Conservation (phyloP, 2,888 invertebrate genomes). For the Tethea ocularis region DNA sequence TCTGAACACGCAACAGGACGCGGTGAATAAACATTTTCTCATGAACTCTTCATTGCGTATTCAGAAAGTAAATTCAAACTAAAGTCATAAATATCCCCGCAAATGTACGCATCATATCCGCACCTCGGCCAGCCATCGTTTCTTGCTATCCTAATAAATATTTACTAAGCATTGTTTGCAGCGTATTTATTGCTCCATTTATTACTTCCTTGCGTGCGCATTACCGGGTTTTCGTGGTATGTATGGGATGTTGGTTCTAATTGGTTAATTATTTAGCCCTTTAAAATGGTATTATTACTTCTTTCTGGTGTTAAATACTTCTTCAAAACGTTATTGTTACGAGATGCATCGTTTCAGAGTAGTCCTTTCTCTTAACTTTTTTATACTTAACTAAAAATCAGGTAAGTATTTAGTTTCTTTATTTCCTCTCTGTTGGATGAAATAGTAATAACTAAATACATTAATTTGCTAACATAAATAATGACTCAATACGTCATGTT, state of each 20-base stretch:
- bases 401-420: too few species aligned
- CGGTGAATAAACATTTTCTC: conserved; percentile 1
- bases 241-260: neutral
- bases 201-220: conserved; percentile 4
- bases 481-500: too few species aligned
- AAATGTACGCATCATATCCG: conserved; percentile 37
- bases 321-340: neutral
- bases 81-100: conserved; percentile 26
- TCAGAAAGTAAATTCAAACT: conserved; percentile 1
- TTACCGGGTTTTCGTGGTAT: conserved; percentile 1
- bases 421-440: too few species aligned
- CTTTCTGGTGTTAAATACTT: neutral
- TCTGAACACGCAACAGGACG: neutral
- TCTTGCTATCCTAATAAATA: conserved; percentile 9
- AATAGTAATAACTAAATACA: too few species aligned
- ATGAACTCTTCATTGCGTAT: conserved; percentile 4
- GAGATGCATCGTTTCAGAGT: too few species aligned
- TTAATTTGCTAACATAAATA: too few species aligned
- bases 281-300: neutral
- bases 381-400: too few species aligned
- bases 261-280: neutral
- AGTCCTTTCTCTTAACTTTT: too few species aligned
- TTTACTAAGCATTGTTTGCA: conserved; percentile 5
- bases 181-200: conserved; percentile 5
- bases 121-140: conserved; percentile 25